Base-by-base conservation (phyloP, 2,888 invertebrate species). In the Caenorhabditis angaria region DNA sequence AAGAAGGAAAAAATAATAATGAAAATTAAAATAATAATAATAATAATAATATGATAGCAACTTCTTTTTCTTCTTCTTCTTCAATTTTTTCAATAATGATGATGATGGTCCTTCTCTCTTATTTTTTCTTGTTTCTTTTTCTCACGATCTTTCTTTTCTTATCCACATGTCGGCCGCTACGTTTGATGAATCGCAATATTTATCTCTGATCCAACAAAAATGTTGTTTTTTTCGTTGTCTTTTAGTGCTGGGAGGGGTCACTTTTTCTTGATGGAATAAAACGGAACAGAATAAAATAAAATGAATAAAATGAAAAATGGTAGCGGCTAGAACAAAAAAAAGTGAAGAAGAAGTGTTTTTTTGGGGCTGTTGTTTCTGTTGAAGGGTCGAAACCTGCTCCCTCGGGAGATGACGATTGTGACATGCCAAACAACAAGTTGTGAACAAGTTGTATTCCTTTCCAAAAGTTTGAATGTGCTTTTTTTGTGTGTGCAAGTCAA, bases 51-150 rank as follows among this genome's bases (percentile, higher is more conserved):
- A 35, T 35, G 24, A 50, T 50, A 8, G 22, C 50, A 50, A 35
- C n/a, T n/a, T n/a, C n/a, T n/a, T n/a, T n/a, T n/a, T n/a, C n/a
- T n/a, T n/a, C n/a, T n/a, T n/a, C n/a, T n/a, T n/a, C 41, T 41
- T 41, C 41, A 18, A 12, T 41, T 41, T 41, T 41, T 41, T 18
- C 14, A 41, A 51, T 50, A 64, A 71, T 71, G 66, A 71, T 71
- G 51, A 71, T 66, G 18, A 41, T 41, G 41, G 41, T 41, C 18
- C 29, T 29, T 51, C 18, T 12, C 51, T 24, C n/a, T n/a, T n/a
- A n/a, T n/a, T n/a, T n/a, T 41, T 41, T 18, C 18, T 18, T 41
- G 10, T 41, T 14, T 41, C 41, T 41, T 41, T 41, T 41, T 41
- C 41, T 41, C 41, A 41, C 41, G 41, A 41, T 41, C 6, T 41